Percentiles rank a stretch among this genome's conserved stretches.
phyloP scores from a whole-genome alignment of 2,888 invertebrate species.

The Operophtera brumata region DNA sequence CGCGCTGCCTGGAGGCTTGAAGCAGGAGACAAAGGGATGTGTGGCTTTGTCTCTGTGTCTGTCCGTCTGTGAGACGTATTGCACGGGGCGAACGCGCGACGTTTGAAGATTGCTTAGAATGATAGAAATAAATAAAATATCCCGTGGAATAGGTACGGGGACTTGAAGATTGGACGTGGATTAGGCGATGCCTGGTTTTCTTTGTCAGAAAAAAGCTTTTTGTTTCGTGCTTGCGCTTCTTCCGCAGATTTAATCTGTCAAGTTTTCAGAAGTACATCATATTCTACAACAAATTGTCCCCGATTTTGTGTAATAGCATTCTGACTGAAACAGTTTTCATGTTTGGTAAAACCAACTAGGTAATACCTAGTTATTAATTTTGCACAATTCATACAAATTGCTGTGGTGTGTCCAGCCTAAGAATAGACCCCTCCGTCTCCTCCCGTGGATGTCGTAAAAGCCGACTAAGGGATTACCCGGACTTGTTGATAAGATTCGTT shows the following conservation, averaged over 20 bases:
- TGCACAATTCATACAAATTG: no score
- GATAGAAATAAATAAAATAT: background rate
- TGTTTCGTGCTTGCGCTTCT: background rate
- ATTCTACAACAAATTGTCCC: no score
- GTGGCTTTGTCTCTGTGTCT: slow-evolving; percentile 19
- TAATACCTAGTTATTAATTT: no score
- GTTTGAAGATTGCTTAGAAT: slow-evolving; percentile 10
- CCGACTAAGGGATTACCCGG: no score
- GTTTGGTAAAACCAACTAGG: no score
- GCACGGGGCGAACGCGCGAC: slow-evolving; percentile 6
- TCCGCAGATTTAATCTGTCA: background rate
- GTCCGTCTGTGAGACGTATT: slow-evolving; percentile 18
- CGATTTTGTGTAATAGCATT: no score
- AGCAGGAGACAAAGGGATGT: slow-evolving; percentile 45
- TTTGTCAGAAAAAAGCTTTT: background rate
- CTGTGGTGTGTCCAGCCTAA: no score
- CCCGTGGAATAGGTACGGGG: background rate
- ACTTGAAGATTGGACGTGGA: slow-evolving; percentile 1
- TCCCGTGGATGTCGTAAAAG: no score
- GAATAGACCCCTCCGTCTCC: no score
- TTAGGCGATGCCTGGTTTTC: background rate
- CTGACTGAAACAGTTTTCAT: no score
- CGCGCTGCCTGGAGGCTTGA: slow-evolving; percentile 48
- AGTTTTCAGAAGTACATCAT: no score
- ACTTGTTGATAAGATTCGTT: no score